A percentile compares a stretch with the other conserved stretches of the same genome.
Evolutionary conservation across 2,888 invertebrate genomes (phyloP).

Genomic region (Papilio protenor): DNA sequence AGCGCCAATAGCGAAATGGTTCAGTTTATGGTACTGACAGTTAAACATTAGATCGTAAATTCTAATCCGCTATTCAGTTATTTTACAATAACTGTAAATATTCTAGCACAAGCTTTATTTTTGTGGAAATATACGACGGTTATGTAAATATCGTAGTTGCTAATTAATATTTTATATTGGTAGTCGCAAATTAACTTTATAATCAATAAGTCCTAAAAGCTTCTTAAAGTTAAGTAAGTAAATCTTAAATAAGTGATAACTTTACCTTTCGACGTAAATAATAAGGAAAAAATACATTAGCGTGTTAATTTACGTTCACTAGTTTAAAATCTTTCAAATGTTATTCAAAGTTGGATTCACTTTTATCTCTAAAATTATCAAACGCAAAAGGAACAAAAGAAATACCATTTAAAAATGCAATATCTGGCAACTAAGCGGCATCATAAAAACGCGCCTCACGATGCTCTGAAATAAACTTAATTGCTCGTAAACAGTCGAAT

Average conservation of each 20-base stretch:
- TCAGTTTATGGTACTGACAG: constrained; percentile 41
- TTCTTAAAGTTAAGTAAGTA: background rate
- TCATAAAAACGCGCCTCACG: constrained; percentile 54
- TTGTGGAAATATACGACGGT: background rate
- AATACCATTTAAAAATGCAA: constrained; percentile 58
- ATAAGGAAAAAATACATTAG: background rate
- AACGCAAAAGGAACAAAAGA: constrained; percentile 60
- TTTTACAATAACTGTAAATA: constrained; percentile 48
- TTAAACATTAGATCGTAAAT: constrained; percentile 44
- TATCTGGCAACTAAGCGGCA: constrained; percentile 49
- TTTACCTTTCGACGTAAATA: background rate
- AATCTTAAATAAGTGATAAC: too few relatives aligned
- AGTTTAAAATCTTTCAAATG: background rate
- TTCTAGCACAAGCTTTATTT: constrained; percentile 47
- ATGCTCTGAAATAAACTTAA: constrained; percentile 62
- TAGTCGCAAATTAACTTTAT: background rate
- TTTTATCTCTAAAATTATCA: constrained; percentile 56
- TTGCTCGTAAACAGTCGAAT: constrained; percentile 59
- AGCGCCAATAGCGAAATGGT: constrained; percentile 1
- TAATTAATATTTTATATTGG: background rate
- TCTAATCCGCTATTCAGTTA: constrained; percentile 37
- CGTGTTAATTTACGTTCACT: background rate
- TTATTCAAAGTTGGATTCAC: background rate
- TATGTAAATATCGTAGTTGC: background rate
- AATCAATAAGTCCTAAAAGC: background rate